A percentile compares a stretch with the other conserved stretches of the same genome.
Evolutionary conservation across 2,113 vertebrate species (phyloP).

Genomic region (Irena cyanogastra): DNA sequence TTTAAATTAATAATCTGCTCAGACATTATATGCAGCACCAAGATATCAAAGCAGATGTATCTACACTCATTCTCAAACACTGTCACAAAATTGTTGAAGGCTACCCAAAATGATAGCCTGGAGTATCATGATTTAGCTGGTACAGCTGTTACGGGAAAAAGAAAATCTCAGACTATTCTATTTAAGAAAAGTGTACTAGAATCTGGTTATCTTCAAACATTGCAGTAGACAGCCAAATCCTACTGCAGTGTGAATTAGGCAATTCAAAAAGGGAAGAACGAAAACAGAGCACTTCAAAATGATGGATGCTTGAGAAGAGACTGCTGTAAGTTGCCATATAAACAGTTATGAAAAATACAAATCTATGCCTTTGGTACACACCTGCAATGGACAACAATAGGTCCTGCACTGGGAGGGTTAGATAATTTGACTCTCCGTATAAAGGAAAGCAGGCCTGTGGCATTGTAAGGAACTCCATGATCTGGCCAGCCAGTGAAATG

Average conservation of each 20-base stretch:
- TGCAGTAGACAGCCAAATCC: not conserved
- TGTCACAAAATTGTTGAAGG: not conserved
- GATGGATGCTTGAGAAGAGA: not conserved
- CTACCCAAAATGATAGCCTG: not conserved
- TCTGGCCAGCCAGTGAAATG: conserved; percentile 99
- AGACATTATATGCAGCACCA: not conserved
- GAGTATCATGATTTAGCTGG: not conserved
- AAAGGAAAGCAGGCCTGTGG: conserved; percentile 94
- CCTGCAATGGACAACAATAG: conserved; percentile 99
- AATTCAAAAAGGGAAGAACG: not conserved
- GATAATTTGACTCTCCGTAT: conserved; percentile 95
- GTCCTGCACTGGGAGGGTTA: conserved; percentile 94
- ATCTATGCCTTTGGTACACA: conserved; percentile 59
- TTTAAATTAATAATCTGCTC: conserved; percentile 1
- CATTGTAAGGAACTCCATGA: conserved; percentile 96
- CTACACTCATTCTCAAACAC: not conserved
- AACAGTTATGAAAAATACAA: not conserved
- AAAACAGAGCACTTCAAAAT: not conserved
- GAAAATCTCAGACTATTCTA: not conserved
- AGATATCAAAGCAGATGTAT: not conserved
- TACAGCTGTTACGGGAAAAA: not conserved
- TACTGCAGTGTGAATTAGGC: not conserved
- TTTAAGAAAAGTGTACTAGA: not conserved
- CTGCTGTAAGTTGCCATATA: not conserved
- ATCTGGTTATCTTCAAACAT: not conserved